Conservation (phyloP, 2,797 vertebrate species). For the Halcyon chelicuti region DNA sequence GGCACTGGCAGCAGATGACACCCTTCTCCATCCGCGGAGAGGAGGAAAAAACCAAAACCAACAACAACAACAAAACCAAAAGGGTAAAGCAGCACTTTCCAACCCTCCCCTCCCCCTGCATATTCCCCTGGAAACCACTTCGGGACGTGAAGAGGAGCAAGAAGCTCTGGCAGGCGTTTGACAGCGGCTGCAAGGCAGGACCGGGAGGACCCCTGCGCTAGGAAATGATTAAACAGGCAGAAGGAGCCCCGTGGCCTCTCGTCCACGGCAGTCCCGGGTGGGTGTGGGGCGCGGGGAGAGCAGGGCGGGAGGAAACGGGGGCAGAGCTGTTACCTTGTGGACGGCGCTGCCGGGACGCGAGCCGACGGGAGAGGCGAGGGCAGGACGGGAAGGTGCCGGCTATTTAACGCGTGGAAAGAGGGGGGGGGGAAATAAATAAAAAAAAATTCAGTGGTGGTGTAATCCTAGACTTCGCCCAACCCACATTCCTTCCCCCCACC, state of each 20-base stretch:
- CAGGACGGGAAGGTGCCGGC: constrained; percentile 67
- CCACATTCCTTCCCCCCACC: constrained; percentile 80
- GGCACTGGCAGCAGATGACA: neutral
- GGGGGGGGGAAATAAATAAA: too few relatives aligned
- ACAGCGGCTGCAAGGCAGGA: neutral
- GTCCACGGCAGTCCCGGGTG: neutral
- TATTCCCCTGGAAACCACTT: neutral
- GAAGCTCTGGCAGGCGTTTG: neutral
- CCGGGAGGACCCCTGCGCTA: neutral
- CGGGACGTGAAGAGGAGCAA: neutral
- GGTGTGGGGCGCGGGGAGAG: neutral
- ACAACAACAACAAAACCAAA: neutral
- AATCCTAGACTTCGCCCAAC: constrained; percentile 82
- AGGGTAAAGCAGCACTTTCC: neutral
- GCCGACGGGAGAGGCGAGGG: neutral
- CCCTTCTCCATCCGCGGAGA: neutral
- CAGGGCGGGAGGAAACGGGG: neutral
- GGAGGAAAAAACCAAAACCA: neutral
- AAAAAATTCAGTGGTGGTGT: constrained; percentile 61
- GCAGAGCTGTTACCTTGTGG: constrained; percentile 71
- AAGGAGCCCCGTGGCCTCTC: neutral
- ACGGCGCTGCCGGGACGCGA: constrained; percentile 36
- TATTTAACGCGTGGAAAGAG: constrained; percentile 74
- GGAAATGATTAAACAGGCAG: constrained; percentile 56
- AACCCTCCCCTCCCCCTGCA: neutral